phyloP scores from a whole-genome alignment of 2,797 vertebrate genomes.

The Clarias platycephalus region DNA sequence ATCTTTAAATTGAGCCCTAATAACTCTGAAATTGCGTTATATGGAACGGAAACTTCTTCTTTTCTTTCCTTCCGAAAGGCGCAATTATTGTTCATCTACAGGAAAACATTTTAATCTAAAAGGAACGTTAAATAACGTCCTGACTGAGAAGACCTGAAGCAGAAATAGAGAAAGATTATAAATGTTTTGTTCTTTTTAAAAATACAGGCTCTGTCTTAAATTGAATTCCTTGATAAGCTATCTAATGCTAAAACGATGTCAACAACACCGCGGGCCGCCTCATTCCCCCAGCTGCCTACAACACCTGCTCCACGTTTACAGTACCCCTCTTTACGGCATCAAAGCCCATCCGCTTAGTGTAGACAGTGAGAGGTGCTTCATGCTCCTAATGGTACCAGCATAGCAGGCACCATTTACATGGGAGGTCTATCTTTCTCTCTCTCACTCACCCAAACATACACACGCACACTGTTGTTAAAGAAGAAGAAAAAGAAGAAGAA shows the following conservation, averaged over 20 bases:
- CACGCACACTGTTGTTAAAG: slow-evolving; percentile 37
- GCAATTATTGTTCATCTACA: neutral
- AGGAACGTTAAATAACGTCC: neutral
- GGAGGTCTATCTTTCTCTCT: slow-evolving; percentile 43
- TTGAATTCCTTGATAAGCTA: slow-evolving; percentile 51
- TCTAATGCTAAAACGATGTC: slow-evolving; percentile 65
- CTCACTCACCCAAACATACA: slow-evolving; percentile 4
- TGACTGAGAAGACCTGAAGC: neutral
- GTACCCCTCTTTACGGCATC: slow-evolving; percentile 68
- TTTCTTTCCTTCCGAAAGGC: neutral
- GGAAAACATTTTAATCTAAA: neutral
- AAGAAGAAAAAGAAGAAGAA: slow-evolving; percentile 35
- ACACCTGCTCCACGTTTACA: slow-evolving; percentile 74
- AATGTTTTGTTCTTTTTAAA: slow-evolving; percentile 58
- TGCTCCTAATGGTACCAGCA: slow-evolving; percentile 73
- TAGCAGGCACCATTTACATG: slow-evolving; percentile 62
- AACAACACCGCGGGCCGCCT: slow-evolving; percentile 38
- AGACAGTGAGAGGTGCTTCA: slow-evolving; percentile 70
- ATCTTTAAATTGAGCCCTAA: slow-evolving; percentile 76
- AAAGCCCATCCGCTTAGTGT: slow-evolving; percentile 66
- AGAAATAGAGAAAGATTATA: neutral
- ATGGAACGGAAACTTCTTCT: neutral
- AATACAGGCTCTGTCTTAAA: slow-evolving; percentile 67
- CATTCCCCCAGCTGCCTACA: slow-evolving; percentile 70
- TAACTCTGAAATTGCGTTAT: slow-evolving; percentile 70